Conservation (phyloP, 1,140 invertebrate species). For the Conopomorpha cramerella region DNA sequence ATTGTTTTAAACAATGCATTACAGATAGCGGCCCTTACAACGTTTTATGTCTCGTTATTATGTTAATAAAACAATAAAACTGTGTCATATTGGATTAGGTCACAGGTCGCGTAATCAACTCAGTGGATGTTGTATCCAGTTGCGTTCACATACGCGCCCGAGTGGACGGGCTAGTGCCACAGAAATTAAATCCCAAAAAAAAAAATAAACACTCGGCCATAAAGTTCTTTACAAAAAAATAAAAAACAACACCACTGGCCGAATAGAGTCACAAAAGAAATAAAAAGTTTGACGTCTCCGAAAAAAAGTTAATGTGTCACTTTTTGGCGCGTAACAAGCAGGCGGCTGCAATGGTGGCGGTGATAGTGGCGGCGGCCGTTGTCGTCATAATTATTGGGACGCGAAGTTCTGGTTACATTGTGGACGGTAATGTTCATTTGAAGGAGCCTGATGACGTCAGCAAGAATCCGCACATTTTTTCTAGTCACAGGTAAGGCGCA, state of each 20-base stretch:
- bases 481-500: constrained; percentile 43
- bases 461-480: constrained; percentile 33
- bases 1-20: too few species aligned
- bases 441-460: constrained; percentile 36
- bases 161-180: constrained; percentile 14
- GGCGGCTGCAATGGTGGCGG: constrained; percentile 34
- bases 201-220: constrained; percentile 10
- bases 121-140: too few species aligned
- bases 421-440: constrained; percentile 11
- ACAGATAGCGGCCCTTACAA: constrained; percentile 32
- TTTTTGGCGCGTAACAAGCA: constrained; percentile 43
- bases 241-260: constrained; percentile 1
- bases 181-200: constrained; percentile 4
- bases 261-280: neutral
- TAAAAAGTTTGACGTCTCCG: constrained; percentile 6
- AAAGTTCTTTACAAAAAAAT: constrained; percentile 1
- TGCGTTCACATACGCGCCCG: constrained; percentile 14
- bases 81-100: constrained; percentile 33
- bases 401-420: constrained; percentile 19
- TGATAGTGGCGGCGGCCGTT: constrained; percentile 25
- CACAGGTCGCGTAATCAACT: constrained; percentile 37
- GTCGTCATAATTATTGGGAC: constrained; percentile 37
- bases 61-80: constrained; percentile 42
- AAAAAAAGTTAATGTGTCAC: constrained; percentile 33
- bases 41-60: constrained; percentile 34